Percentiles rank a stretch among this genome's conserved stretches.
These are phyloP conservation scores for Sebastes hubbsi DNA, from an alignment of 2,797 vertebrate genomes.

Conservation along the genomic window DNA sequence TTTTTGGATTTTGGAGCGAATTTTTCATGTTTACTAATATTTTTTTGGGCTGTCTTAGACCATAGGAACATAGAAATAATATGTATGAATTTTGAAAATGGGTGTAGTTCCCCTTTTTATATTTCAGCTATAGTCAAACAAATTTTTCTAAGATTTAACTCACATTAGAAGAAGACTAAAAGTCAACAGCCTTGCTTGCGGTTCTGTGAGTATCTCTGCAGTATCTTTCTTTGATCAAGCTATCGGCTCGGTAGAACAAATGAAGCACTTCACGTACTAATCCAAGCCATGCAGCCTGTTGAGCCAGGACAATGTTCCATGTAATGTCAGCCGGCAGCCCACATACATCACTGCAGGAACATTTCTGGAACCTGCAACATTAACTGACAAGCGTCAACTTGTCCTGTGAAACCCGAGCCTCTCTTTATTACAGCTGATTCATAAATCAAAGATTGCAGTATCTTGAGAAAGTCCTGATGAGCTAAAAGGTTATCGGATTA, in stretches of 20 bases:
- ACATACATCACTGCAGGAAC: conserved; percentile 35
- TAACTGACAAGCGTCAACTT: conserved; percentile 24
- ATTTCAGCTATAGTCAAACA: neutral
- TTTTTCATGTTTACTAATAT: too few relatives aligned
- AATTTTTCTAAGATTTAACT: neutral
- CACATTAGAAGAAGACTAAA: neutral
- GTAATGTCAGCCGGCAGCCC: conserved; percentile 33
- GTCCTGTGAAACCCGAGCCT: conserved; percentile 45
- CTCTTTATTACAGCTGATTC: conserved; percentile 23
- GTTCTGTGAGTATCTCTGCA: neutral
- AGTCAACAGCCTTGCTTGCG: neutral
- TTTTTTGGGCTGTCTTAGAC: too few relatives aligned
- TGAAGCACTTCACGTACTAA: conserved; percentile 50
- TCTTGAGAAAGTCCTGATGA: conserved; percentile 43
- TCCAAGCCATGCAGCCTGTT: conserved; percentile 44
- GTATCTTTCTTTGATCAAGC: conserved; percentile 32
- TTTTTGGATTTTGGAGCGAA: too few relatives aligned
- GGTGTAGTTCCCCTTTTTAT: accelerated
- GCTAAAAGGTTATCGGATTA: conserved; percentile 28
- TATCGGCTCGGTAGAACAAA: conserved; percentile 17
- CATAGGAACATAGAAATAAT: too few relatives aligned
- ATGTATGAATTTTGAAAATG: too few relatives aligned
- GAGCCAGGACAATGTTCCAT: conserved; percentile 39
- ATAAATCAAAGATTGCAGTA: conserved; percentile 41
- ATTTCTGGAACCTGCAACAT: conserved; percentile 35